Base-by-base conservation (phyloP, 2,888 invertebrate species). In the Gymnocheta viridis region DNA sequence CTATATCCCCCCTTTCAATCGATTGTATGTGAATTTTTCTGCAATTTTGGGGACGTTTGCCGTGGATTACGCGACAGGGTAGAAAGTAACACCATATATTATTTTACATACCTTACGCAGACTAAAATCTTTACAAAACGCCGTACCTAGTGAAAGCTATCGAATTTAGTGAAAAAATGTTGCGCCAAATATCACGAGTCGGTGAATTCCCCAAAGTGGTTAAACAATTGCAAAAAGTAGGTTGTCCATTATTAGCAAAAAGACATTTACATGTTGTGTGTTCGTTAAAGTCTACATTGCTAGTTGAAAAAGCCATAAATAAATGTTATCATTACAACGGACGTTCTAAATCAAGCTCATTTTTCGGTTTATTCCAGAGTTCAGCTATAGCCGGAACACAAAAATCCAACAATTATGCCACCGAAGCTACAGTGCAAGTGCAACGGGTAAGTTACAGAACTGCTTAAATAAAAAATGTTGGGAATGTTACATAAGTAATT, bases 381-480 rank as follows among this genome's bases (percentile, higher is more conserved):
- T 88, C 88, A 86, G 89, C 88, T 86, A 85, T 88, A 86, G 86
- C 89, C 83, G 89, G 89, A 85, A 88, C 87, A 81, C 88, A 90
- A 77, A 90, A 90, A 86, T 88, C 88, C 72, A 92, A 91, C 79
- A 91, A 90, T 89, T 92, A 91, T 90, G 92, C 92, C 88, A 92
- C 92, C 81, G 92, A 92, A 86, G 92, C 91, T 38, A 90, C 91
- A 66, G 89, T 91, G 64, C 89, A 92, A 88, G 90, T 91, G 86
- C 88, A 90, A 86, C 91, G 92, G 87, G 92, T 92, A 87, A 91
- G 91, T 85, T 38, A 19, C 17, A 32, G n/a, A 58, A 78, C 58
- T 62, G 10, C 10, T 17, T 54, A 24, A 5, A 76, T 64, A 41
- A 19, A 38, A 62, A 49, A 35, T 70, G 3, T 22, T 67, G 32